These are phyloP conservation scores for Formica aserva DNA, from an alignment of 2,888 invertebrate species.

Conservation along the genomic window DNA sequence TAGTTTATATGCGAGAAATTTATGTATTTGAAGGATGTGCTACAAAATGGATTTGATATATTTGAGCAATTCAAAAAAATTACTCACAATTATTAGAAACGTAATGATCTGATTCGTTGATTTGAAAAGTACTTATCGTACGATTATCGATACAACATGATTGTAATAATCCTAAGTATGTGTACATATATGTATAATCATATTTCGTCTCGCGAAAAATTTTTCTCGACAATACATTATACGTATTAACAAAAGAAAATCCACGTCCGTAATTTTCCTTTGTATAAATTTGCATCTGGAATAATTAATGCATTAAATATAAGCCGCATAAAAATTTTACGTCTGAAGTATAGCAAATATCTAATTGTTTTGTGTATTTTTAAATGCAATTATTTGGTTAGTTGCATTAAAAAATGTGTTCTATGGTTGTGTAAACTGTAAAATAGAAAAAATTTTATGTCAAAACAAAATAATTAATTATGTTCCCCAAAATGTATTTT, in stretches of 20 bases:
- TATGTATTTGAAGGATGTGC: neutral
- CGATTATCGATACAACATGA: slow-evolving; percentile 2
- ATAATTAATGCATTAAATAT: slow-evolving; percentile 5
- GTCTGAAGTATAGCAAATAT: neutral
- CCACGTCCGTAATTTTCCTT: neutral
- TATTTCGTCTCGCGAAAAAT: slow-evolving; percentile 10
- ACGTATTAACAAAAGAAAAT: neutral
- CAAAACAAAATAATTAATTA: slow-evolving; percentile 18
- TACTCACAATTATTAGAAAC: slow-evolving; percentile 4
- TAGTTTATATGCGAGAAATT: slow-evolving; percentile 6
- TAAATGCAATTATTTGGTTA: neutral
- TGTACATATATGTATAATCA: slow-evolving; percentile 7
- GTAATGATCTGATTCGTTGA: slow-evolving; percentile 6
- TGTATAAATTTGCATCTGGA: slow-evolving; percentile 1
- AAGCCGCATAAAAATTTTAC: neutral
- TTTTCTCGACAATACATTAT: neutral
- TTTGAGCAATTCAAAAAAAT: neutral
- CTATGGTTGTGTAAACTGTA: neutral
- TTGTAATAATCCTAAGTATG: slow-evolving; percentile 35
- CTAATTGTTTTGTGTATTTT: neutral
- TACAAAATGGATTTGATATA: neutral
- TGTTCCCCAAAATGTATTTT: neutral
- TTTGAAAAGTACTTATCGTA: slow-evolving; percentile 21
- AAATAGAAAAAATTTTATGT: slow-evolving; percentile 16
- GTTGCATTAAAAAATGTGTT: neutral